Conservation (phyloP, 2,888 invertebrate species). For the Bugula neritina region DNA sequence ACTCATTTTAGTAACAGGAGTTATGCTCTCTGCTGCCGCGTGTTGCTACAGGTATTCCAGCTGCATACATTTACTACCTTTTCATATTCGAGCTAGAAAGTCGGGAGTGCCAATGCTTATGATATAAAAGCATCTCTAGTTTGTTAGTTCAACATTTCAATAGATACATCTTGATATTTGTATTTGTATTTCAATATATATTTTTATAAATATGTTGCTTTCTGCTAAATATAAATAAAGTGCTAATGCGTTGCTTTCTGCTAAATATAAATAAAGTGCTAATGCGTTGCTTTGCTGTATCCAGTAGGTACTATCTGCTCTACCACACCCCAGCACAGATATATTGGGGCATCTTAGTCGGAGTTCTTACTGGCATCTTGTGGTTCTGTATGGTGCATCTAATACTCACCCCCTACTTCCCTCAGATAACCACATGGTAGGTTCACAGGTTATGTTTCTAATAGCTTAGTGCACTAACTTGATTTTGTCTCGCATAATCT, state of each 20-base stretch:
- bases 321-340: constrained; percentile 81
- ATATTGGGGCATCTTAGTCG: constrained; percentile 69
- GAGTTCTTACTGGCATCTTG: constrained; percentile 66
- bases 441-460: constrained; percentile 43
- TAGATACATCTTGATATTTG: no score
- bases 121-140: no score
- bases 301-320: constrained; percentile 70
- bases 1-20: neutral
- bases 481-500: no score
- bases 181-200: no score
- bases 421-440: constrained; percentile 77
- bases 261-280: neutral
- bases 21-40: neutral
- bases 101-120: no score
- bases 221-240: no score
- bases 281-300: neutral
- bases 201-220: no score
- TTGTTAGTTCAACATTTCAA: no score
- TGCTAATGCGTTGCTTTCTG: no score
- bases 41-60: constrained; percentile 23
- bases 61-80: no score
- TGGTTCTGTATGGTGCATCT: constrained; percentile 79
- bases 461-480: no score
- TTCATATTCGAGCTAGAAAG: no score
- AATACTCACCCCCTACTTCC: constrained; percentile 76